A percentile compares a stretch with the other conserved stretches of the same genome.
Evolutionary conservation across 2,888 invertebrate species (phyloP).

Genomic region (Hirtodrosophila cameraria): DNA sequence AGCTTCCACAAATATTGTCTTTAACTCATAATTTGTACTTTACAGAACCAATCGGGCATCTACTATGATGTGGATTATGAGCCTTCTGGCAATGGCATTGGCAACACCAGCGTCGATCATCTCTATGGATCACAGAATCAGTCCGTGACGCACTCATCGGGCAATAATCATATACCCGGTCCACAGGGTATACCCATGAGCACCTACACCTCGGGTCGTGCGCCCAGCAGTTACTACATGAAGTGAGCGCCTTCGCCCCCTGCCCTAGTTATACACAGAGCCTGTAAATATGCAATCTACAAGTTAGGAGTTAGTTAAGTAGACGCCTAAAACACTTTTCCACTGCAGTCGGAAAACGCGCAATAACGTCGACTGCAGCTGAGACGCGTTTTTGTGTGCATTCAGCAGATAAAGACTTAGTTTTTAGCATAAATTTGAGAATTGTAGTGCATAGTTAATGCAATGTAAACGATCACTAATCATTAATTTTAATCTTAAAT

Average conservation of each 20-base stretch:
- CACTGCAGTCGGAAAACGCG: conserved; percentile 57
- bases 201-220: conserved; percentile 91
- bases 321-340: conserved; percentile 64
- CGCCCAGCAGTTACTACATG: conserved; percentile 86
- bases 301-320: conserved; percentile 26
- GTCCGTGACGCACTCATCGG: conserved; percentile 85
- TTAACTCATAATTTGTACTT: conserved; percentile 67
- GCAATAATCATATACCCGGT: conserved; percentile 85
- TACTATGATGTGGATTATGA: conserved; percentile 96
- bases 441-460: conserved; percentile 44
- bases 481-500: conserved; percentile 60
- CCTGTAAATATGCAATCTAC: conserved; percentile 64
- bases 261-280: conserved; percentile 13
- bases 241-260: conserved; percentile 63
- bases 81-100: conserved; percentile 85
- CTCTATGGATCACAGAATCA: conserved; percentile 84
- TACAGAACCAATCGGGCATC: conserved; percentile 94
- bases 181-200: conserved; percentile 91
- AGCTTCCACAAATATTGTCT: neutral
- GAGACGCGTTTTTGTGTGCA: conserved; percentile 65
- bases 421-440: conserved; percentile 16
- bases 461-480: conserved; percentile 66
- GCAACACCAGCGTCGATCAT: conserved; percentile 83
- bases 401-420: conserved; percentile 45
- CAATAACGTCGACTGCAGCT: conserved; percentile 65